phyloP scores from a whole-genome alignment of 2,888 invertebrate genomes.

The Morpho deidamia region DNA sequence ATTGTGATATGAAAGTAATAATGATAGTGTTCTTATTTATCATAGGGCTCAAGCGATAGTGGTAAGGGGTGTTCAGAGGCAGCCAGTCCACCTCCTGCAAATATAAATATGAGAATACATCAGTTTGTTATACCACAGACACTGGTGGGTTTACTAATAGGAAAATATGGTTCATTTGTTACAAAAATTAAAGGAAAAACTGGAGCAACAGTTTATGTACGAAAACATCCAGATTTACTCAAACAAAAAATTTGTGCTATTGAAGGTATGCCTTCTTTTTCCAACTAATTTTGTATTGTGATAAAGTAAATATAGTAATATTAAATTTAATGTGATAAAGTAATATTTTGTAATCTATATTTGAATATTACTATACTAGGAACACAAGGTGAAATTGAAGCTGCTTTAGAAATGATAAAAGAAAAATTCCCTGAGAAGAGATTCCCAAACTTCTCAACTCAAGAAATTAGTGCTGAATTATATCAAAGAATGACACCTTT shows the following conservation, averaged over 20 bases:
- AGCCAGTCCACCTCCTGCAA: slow-evolving; percentile 83
- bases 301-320: background rate
- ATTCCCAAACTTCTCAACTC: slow-evolving; percentile 88
- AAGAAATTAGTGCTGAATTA: slow-evolving; percentile 74
- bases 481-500: slow-evolving; percentile 69
- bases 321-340: too few species aligned
- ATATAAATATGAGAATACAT: slow-evolving; percentile 78
- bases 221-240: slow-evolving; percentile 84
- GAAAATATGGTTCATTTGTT: slow-evolving; percentile 89
- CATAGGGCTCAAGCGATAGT: slow-evolving; percentile 88
- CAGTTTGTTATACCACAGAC: slow-evolving; percentile 87
- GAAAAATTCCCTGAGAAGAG: slow-evolving; percentile 89
- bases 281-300: background rate
- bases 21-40: too few species aligned
- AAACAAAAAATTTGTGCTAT: slow-evolving; percentile 90
- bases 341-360: too few species aligned
- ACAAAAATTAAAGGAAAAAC: slow-evolving; percentile 88
- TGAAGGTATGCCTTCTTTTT: slow-evolving; percentile 77
- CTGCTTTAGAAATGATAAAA: slow-evolving; percentile 90
- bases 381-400: slow-evolving; percentile 86
- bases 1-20: too few species aligned
- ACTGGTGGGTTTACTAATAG: slow-evolving; percentile 92
- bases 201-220: slow-evolving; percentile 88
- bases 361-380: slow-evolving; percentile 58
- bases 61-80: slow-evolving; percentile 88